These are phyloP conservation scores for Hyposoter dolosus DNA, from an alignment of 2,888 invertebrate species.

Conservation along the genomic window DNA sequence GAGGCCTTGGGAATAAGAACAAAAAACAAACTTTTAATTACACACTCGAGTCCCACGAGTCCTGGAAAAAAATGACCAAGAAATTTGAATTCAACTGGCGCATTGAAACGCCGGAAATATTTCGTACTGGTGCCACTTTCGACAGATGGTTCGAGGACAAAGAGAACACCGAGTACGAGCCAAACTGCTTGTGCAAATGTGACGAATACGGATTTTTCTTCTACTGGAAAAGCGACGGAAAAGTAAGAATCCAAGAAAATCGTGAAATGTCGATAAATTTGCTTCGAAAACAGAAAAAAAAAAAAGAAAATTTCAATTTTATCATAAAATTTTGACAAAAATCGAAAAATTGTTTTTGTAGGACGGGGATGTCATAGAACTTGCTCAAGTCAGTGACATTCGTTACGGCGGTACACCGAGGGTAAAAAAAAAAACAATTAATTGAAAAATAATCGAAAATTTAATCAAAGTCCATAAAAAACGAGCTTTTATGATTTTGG, in stretches of 20 bases:
- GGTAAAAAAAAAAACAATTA: slow-evolving; percentile 70
- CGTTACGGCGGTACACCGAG: slow-evolving; percentile 83
- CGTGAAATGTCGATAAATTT: not conserved
- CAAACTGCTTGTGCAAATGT: slow-evolving; percentile 87
- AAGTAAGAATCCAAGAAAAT: slow-evolving; percentile 75
- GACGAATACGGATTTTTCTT: slow-evolving; percentile 89
- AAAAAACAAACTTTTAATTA: slow-evolving; percentile 30
- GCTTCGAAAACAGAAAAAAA: not conserved
- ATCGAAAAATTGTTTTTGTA: slow-evolving; percentile 60
- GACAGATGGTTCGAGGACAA: slow-evolving; percentile 90
- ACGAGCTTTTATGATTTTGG: not conserved
- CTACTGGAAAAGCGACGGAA: slow-evolving; percentile 88
- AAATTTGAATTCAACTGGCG: slow-evolving; percentile 90
- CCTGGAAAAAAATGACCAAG: slow-evolving; percentile 86
- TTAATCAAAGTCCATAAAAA: not conserved
- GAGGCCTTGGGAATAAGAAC: slow-evolving; percentile 15
- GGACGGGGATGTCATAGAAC: slow-evolving; percentile 84
- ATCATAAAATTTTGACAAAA: slow-evolving; percentile 6
- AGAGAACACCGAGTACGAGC: slow-evolving; percentile 86
- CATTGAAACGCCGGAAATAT: slow-evolving; percentile 86
- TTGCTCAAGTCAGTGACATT: slow-evolving; percentile 83
- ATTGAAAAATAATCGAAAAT: not conserved
- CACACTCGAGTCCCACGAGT: not conserved
- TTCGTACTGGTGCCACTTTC: slow-evolving; percentile 87
- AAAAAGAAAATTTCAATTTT: not conserved